These are phyloP conservation scores for Augiades crinisus DNA, from an alignment of 2,888 invertebrate genomes.

Conservation along the genomic window DNA sequence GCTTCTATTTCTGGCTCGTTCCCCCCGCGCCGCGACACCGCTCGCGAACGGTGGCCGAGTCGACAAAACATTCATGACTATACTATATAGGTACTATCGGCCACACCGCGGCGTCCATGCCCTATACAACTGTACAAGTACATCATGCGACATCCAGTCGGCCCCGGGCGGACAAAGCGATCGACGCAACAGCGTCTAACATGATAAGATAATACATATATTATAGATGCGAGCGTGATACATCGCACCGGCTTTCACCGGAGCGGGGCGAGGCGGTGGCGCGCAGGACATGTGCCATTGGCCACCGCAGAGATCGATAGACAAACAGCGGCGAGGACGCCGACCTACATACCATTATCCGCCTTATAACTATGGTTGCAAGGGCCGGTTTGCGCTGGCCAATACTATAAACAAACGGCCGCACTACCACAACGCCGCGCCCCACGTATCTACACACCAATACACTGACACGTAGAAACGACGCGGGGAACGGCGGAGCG, in stretches of 20 bases:
- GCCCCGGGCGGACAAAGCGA: constrained; percentile 40
- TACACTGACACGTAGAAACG: constrained; percentile 61
- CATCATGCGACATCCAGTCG: constrained; percentile 58
- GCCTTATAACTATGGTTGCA: constrained; percentile 58
- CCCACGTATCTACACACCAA: constrained; percentile 65
- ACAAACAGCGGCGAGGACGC: constrained; percentile 80
- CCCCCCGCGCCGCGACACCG: constrained; percentile 48
- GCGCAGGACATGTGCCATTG: constrained; percentile 84
- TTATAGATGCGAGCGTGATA: constrained; percentile 40
- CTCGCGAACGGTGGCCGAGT: constrained; percentile 59
- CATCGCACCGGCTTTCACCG: constrained; percentile 72
- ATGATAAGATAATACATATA: constrained; percentile 62
- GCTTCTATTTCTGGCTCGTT: constrained; percentile 75
- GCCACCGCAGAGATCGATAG: constrained; percentile 84
- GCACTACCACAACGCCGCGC: constrained; percentile 67
- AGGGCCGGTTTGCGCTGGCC: constrained; percentile 58
- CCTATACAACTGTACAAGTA: constrained; percentile 51
- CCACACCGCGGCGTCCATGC: constrained; percentile 39
- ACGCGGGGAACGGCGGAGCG: constrained; percentile 68
- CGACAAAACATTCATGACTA: constrained; percentile 62
- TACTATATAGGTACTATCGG: constrained; percentile 32
- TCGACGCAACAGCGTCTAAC: constrained; percentile 47
- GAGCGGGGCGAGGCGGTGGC: constrained; percentile 66
- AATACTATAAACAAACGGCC: constrained; percentile 83
- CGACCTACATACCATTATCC: constrained; percentile 72